These are phyloP conservation scores for Taeniopygia guttata DNA, from an alignment of 2,797 vertebrate genomes.

Conservation along the genomic window DNA sequence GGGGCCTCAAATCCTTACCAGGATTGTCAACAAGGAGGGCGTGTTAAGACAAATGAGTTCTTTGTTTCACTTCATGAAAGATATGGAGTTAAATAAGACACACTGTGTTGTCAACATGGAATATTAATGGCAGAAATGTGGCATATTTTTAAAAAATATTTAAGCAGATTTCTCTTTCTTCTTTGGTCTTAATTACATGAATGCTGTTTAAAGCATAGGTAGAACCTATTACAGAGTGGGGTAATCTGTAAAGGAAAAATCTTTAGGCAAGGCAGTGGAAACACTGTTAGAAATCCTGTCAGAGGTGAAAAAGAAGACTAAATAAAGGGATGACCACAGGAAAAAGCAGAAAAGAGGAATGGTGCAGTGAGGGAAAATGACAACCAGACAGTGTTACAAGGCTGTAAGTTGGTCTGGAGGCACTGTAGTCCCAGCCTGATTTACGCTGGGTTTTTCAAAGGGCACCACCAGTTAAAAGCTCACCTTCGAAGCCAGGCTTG, in stretches of 20 bases:
- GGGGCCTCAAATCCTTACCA: not conserved
- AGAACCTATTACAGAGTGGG: not conserved
- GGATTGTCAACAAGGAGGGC: not conserved
- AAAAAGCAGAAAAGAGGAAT: not conserved
- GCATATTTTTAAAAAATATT: not conserved
- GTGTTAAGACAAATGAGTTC: not conserved
- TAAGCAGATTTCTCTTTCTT: not conserved
- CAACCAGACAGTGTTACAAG: not conserved
- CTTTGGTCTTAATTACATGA: not conserved
- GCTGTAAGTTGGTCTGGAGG: not conserved
- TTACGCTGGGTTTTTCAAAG: not conserved
- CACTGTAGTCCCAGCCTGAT: not conserved
- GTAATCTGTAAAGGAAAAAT: not conserved
- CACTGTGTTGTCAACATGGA: not conserved
- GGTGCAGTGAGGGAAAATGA: accelerated
- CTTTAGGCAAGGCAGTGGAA: not conserved
- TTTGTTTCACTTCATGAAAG: not conserved
- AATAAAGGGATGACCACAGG: not conserved
- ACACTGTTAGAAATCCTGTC: not conserved
- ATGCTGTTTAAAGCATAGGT: not conserved
- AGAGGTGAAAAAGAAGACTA: not conserved
- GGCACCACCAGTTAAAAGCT: not conserved
- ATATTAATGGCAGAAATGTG: not conserved
- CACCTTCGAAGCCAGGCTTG: not conserved
- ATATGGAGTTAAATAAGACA: not conserved